These are phyloP conservation scores for Bellardia bayeri DNA, from an alignment of 2,888 invertebrate species.

Conservation along the genomic window DNA sequence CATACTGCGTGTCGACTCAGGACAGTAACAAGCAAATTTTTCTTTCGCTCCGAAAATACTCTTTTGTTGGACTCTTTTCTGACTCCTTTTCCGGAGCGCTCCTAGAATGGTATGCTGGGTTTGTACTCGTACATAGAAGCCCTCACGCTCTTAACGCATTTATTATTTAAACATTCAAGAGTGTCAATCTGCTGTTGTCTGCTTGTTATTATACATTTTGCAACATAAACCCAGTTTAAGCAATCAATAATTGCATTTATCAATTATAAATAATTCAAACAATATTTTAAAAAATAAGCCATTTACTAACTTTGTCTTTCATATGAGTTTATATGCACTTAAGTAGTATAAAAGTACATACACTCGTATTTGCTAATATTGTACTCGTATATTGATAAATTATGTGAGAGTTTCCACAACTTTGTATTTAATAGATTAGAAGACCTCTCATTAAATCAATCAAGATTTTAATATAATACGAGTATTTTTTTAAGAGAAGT, in stretches of 20 bases:
- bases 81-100: too few relatives aligned
- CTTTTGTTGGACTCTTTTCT: too few relatives aligned
- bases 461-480: background rate
- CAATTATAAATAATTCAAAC: slow-evolving; percentile 39
- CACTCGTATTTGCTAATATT: too few relatives aligned
- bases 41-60: too few relatives aligned
- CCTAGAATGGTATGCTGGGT: too few relatives aligned
- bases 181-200: slow-evolving; percentile 15
- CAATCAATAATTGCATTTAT: slow-evolving; percentile 18
- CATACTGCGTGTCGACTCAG: too few relatives aligned
- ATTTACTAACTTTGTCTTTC: background rate
- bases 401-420: slow-evolving; percentile 3
- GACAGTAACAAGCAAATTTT: too few relatives aligned
- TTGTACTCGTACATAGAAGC: background rate
- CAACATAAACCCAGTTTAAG: background rate
- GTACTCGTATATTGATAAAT: background rate
- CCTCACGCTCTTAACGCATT: slow-evolving; percentile 50
- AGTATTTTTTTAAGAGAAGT: background rate
- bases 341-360: too few relatives aligned
- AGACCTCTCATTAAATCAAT: slow-evolving; percentile 3
- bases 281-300: background rate
- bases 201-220: slow-evolving; percentile 5
- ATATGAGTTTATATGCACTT: background rate
- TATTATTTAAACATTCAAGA: slow-evolving; percentile 25
- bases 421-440: background rate